phyloP scores from a whole-genome alignment of 2,113 vertebrate species.

The Oostethus manadensis region DNA sequence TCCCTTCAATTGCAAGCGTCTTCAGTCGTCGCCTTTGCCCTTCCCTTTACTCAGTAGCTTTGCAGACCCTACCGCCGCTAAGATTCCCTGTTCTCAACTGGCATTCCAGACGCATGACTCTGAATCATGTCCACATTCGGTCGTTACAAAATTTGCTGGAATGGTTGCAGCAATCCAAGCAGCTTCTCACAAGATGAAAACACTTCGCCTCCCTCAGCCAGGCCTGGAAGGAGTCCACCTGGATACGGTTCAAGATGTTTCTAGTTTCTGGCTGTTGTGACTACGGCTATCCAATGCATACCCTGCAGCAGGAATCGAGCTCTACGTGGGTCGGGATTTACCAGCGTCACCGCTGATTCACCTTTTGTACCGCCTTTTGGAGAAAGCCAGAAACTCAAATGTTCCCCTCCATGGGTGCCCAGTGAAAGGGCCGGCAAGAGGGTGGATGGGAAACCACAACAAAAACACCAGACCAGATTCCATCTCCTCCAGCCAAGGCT shows the following conservation, averaged over 20 bases:
- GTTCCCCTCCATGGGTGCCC: constrained; percentile 19
- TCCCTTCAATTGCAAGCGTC: too few species aligned
- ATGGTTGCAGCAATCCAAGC: constrained; percentile 7
- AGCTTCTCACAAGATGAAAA: constrained; percentile 14
- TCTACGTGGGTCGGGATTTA: constrained; percentile 9
- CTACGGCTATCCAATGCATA: constrained; percentile 3
- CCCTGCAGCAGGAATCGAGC: not conserved
- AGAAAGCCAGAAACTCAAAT: not conserved
- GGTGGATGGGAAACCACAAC: constrained; percentile 41
- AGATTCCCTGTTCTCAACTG: not conserved
- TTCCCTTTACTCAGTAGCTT: not conserved
- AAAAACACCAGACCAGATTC: constrained; percentile 60
- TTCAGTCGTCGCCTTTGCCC: not conserved
- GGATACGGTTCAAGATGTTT: constrained; percentile 10
- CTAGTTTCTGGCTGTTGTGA: constrained; percentile 32
- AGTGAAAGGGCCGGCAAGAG: constrained; percentile 34
- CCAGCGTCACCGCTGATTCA: not conserved
- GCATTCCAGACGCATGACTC: not conserved
- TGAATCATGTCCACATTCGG: not conserved
- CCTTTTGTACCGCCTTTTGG: constrained; percentile 3
- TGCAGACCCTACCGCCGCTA: too few species aligned
- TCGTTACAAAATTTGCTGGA: constrained; percentile 20
- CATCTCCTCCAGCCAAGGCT: constrained; percentile 55
- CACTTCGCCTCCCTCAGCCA: constrained; percentile 16
- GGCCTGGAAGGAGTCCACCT: constrained; percentile 13